Conservation (phyloP, 2,888 invertebrate species). For the Fragum sueziense region DNA sequence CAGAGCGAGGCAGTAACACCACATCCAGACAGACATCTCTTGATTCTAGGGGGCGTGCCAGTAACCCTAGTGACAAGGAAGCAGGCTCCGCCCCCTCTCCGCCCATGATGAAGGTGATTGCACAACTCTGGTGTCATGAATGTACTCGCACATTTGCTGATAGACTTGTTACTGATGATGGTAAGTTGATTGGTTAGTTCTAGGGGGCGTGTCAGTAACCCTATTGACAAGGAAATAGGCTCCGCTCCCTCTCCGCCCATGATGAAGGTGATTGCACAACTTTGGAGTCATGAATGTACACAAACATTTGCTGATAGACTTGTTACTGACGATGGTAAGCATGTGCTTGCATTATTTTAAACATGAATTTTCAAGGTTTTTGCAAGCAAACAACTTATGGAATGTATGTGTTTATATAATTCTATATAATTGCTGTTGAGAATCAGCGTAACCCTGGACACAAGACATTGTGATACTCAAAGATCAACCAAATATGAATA, state of each 20-base stretch:
- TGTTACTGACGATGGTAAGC: too few species aligned
- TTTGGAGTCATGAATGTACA: conserved; percentile 80
- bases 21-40: conserved; percentile 60
- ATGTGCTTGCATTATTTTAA: too few species aligned
- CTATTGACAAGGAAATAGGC: conserved; percentile 44
- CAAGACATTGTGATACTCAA: too few species aligned
- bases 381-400: too few species aligned
- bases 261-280: conserved; percentile 78
- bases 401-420: too few species aligned
- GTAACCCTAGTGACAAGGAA: conserved; percentile 48
- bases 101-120: conserved; percentile 79
- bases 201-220: conserved; percentile 54
- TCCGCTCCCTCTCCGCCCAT: conserved; percentile 69
- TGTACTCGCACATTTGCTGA: conserved; percentile 78
- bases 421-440: too few species aligned
- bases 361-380: too few species aligned
- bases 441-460: too few species aligned
- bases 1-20: conserved; percentile 52
- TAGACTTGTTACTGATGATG: conserved; percentile 75
- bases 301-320: conserved; percentile 79
- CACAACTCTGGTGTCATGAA: conserved; percentile 81
- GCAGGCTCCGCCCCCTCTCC: conserved; percentile 60
- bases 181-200: too few species aligned
- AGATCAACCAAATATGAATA: too few species aligned
- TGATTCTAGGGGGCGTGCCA: conserved; percentile 61